Evolutionary conservation across 2,113 vertebrate species (phyloP).

Genomic region (Garra rufa): DNA sequence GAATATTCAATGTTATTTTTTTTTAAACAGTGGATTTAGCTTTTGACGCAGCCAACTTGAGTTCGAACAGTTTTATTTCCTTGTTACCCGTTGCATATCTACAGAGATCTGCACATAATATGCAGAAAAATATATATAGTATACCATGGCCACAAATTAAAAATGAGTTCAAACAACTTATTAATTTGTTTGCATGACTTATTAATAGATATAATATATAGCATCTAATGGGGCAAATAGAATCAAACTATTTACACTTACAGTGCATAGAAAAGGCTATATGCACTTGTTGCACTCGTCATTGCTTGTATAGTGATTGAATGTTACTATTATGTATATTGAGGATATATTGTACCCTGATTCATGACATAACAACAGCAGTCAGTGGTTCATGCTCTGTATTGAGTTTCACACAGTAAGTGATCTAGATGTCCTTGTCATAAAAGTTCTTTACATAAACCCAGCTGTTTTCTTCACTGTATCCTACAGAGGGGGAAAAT

Average conservation of each 20-base stretch:
- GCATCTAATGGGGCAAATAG: background rate
- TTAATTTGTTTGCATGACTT: too few species aligned
- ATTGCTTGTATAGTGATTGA: background rate
- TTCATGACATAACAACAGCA: background rate
- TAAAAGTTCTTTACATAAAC: background rate
- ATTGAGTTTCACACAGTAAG: background rate
- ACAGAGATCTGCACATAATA: too few species aligned
- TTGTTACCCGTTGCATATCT: too few species aligned
- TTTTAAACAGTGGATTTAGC: background rate
- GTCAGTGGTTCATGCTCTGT: background rate
- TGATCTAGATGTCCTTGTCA: background rate
- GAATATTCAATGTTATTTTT: background rate
- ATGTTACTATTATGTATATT: background rate
- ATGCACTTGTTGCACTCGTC: background rate
- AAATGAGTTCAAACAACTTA: too few species aligned
- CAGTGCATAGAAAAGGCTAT: background rate
- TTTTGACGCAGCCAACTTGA: background rate
- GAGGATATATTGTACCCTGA: background rate
- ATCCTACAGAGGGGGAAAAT: background rate
- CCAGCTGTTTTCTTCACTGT: background rate
- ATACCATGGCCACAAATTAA: too few species aligned
- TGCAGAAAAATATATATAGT: too few species aligned
- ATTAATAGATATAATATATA: too few species aligned
- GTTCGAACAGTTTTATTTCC: background rate
- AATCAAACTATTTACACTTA: background rate